A percentile compares a stretch with the other conserved stretches of the same genome.
Evolutionary conservation across 2,888 invertebrate species (phyloP).

Genomic region (Erpobdella octoculata): DNA sequence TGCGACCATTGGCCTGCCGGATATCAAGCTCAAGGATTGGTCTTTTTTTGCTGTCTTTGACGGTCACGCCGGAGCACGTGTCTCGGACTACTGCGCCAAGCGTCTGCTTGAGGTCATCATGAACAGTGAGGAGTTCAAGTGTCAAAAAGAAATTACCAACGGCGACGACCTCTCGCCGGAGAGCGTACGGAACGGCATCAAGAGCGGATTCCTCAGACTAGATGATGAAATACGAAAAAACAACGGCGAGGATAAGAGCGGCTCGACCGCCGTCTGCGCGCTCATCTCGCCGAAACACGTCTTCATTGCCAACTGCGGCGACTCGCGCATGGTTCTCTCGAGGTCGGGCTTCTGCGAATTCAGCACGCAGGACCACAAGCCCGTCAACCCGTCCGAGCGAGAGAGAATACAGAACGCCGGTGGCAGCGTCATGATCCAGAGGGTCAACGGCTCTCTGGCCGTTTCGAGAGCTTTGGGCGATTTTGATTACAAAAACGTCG

Average conservation of each 20-base stretch:
- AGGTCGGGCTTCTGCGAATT: slow-evolving; percentile 71
- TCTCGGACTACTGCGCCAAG: slow-evolving; percentile 40
- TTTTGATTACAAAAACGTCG: slow-evolving; percentile 60
- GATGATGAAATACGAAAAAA: slow-evolving; percentile 69
- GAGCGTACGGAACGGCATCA: slow-evolving; percentile 56
- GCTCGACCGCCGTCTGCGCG: slow-evolving; percentile 95
- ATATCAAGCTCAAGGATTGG: slow-evolving; percentile 52
- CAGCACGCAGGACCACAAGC: slow-evolving; percentile 87
- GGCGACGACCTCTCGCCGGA: slow-evolving; percentile 29
- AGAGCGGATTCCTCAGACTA: slow-evolving; percentile 63
- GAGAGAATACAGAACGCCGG: slow-evolving; percentile 90
- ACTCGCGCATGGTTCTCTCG: slow-evolving; percentile 81
- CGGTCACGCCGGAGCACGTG: slow-evolving; percentile 83
- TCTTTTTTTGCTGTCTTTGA: slow-evolving; percentile 97
- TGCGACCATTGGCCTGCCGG: slow-evolving; percentile 74
- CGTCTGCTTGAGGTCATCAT: slow-evolving; percentile 67
- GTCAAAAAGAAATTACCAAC: not conserved
- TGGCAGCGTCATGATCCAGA: slow-evolving; percentile 90
- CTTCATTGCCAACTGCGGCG: slow-evolving; percentile 54
- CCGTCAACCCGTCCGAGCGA: slow-evolving; percentile 64
- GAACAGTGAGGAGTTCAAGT: slow-evolving; percentile 66
- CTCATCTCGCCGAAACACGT: slow-evolving; percentile 77
- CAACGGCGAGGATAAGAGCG: slow-evolving; percentile 83
- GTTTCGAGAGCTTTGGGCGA: slow-evolving; percentile 91
- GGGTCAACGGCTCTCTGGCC: slow-evolving; percentile 89